phyloP scores from a whole-genome alignment of 2,888 invertebrate species.

The Sphaeridia pumilis region DNA sequence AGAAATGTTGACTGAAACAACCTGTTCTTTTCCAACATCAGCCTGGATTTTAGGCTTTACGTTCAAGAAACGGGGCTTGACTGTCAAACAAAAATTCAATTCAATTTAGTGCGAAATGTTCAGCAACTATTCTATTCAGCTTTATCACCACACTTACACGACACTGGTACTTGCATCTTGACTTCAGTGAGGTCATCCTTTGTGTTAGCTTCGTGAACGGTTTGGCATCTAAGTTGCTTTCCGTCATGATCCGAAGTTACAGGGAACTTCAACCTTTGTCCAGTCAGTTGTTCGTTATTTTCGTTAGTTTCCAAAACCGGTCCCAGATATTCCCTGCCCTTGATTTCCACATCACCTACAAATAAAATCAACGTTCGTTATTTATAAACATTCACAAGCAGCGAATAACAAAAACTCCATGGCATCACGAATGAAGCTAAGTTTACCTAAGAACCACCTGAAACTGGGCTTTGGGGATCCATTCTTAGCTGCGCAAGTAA shows the following conservation, averaged over 20 bases:
- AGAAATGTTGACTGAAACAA: constrained; percentile 30
- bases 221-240: constrained; percentile 29
- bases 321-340: background rate
- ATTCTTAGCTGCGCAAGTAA: constrained; percentile 24
- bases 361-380: background rate
- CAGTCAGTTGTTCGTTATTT: constrained; percentile 13
- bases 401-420: background rate
- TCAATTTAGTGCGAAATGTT: background rate
- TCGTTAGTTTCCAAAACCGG: constrained; percentile 12
- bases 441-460: constrained; percentile 34
- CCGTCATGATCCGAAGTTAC: constrained; percentile 30
- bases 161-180: constrained; percentile 18
- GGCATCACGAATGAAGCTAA: background rate
- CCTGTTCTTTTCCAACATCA: constrained; percentile 23
- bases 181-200: constrained; percentile 24
- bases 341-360: constrained; percentile 21
- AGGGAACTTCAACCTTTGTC: constrained; percentile 21
- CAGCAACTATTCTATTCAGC: background rate
- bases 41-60: constrained; percentile 16
- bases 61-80: constrained; percentile 23
- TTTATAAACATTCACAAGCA: background rate
- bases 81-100: background rate
- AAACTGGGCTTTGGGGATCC: constrained; percentile 31
- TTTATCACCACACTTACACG: constrained; percentile 24
- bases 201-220: constrained; percentile 27